These are phyloP conservation scores for Drosophila orosa DNA, from an alignment of 1,140 invertebrate genomes.

Conservation along the genomic window DNA sequence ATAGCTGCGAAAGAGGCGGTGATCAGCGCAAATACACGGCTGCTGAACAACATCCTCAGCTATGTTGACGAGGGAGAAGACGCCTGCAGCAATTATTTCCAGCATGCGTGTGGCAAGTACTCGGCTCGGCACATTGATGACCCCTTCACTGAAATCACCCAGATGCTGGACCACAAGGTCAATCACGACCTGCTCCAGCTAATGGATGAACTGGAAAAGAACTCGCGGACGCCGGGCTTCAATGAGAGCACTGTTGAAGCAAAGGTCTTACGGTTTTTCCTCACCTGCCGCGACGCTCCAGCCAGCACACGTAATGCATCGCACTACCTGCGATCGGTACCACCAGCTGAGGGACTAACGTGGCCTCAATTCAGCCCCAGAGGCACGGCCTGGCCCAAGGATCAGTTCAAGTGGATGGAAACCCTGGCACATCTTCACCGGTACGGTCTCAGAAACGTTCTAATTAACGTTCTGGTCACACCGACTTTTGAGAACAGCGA, in stretches of 20 bases:
- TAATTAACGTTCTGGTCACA: conserved; percentile 17
- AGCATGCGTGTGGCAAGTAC: conserved; percentile 77
- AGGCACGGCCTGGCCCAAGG: conserved; percentile 16
- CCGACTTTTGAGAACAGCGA: conserved; percentile 20
- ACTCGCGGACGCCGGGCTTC: background rate
- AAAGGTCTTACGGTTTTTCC: conserved; percentile 39
- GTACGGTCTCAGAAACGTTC: conserved; percentile 57
- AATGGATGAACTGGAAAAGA: conserved; percentile 17
- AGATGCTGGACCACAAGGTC: conserved; percentile 57
- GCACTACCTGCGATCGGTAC: conserved; percentile 38
- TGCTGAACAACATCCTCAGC: conserved; percentile 41
- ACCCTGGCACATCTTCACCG: conserved; percentile 58
- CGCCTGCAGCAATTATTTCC: conserved; percentile 63
- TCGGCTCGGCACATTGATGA: conserved; percentile 18
- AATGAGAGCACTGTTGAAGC: conserved; percentile 28
- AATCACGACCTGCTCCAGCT: conserved; percentile 48
- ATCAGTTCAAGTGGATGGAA: conserved; percentile 63
- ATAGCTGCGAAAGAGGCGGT: background rate
- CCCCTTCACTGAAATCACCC: conserved; percentile 54
- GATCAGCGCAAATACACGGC: conserved; percentile 19
- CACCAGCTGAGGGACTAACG: conserved; percentile 30
- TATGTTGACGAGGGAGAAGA: conserved; percentile 50
- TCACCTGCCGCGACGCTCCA: conserved; percentile 34
- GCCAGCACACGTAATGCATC: background rate
- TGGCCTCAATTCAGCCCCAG: conserved; percentile 51